Percentiles rank a stretch among this genome's conserved stretches.
phyloP scores from a whole-genome alignment of 2,888 invertebrate genomes.

The Theretra japonica region DNA sequence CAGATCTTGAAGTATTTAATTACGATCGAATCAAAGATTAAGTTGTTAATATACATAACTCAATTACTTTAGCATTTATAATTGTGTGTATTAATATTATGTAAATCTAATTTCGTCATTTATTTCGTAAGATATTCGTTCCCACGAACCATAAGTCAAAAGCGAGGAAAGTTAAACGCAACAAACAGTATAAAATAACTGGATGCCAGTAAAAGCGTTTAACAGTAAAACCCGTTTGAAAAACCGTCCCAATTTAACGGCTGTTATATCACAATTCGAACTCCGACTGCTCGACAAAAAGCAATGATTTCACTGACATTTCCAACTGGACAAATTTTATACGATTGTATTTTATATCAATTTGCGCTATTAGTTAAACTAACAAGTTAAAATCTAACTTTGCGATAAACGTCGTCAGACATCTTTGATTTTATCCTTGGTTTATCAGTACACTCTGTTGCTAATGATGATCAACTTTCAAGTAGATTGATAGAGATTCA shows the following conservation, averaged over 20 bases:
- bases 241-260: neutral
- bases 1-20: too few relatives aligned
- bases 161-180: neutral
- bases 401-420: too few relatives aligned
- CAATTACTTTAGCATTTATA: too few relatives aligned
- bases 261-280: neutral
- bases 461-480: too few relatives aligned
- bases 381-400: neutral
- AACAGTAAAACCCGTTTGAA: neutral
- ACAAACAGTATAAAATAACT: conserved; percentile 1
- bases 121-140: too few relatives aligned
- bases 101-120: neutral
- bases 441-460: too few relatives aligned
- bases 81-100: neutral
- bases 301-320: conserved; percentile 13
- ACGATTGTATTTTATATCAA: neutral
- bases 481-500: too few relatives aligned
- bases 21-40: too few relatives aligned
- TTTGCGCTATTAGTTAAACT: neutral
- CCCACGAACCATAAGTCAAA: neutral
- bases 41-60: too few relatives aligned
- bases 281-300: neutral
- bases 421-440: too few relatives aligned
- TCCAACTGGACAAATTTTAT: neutral
- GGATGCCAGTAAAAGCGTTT: neutral